Percentiles rank a stretch among this genome's conserved stretches.
These are phyloP conservation scores for Trichopoda pennipes DNA, from an alignment of 2,888 invertebrate species.

Conservation along the genomic window DNA sequence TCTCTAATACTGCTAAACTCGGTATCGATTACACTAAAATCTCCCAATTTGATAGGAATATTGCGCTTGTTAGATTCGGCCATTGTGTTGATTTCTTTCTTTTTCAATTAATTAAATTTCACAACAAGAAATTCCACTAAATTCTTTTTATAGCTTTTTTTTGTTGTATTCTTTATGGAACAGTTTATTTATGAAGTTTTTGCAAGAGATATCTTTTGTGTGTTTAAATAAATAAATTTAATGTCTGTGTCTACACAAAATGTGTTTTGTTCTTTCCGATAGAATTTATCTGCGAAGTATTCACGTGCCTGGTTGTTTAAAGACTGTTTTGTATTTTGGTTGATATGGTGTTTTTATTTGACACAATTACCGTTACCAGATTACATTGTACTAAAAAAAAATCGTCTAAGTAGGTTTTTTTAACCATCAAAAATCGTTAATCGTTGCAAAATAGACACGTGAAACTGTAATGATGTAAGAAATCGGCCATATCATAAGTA, in stretches of 20 bases:
- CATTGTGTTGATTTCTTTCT: slow-evolving; percentile 82
- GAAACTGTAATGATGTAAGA: too few species aligned
- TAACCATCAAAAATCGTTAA: too few species aligned
- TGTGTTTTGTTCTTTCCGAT: neutral
- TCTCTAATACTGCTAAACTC: slow-evolving; percentile 98
- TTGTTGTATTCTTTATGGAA: slow-evolving; percentile 16
- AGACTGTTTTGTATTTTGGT: slow-evolving; percentile 68
- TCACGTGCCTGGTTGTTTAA: slow-evolving; percentile 12
- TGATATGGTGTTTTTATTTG: slow-evolving; percentile 66
- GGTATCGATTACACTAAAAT: slow-evolving; percentile 97
- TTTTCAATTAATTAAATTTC: slow-evolving; percentile 51
- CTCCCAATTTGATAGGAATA: slow-evolving; percentile 96
- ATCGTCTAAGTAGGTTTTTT: neutral
- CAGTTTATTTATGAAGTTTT: slow-evolving; percentile 49
- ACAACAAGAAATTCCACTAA: slow-evolving; percentile 54
- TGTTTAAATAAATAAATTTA: slow-evolving; percentile 11
- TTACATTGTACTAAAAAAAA: neutral
- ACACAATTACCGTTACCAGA: slow-evolving; percentile 12
- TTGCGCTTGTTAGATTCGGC: slow-evolving; percentile 92
- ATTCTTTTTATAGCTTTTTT: slow-evolving; percentile 25
- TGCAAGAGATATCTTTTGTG: slow-evolving; percentile 30
- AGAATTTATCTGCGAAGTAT: neutral
- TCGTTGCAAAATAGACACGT: too few species aligned
- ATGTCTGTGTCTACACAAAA: slow-evolving; percentile 17
- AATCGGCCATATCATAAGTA: too few species aligned